phyloP scores from a whole-genome alignment of 2,888 invertebrate species.

The Scelioninae gen. 2 region DNA sequence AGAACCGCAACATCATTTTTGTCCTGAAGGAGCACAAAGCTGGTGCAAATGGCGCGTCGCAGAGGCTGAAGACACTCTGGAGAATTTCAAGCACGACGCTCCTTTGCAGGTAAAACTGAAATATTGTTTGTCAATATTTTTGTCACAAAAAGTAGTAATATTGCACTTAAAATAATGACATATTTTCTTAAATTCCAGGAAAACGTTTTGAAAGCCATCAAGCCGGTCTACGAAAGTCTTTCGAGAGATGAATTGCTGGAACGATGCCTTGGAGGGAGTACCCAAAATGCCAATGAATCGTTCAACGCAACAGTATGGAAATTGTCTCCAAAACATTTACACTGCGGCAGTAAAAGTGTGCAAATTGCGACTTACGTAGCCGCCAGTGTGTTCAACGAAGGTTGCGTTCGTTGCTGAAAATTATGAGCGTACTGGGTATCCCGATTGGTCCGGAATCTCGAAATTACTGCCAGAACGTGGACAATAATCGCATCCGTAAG shows the following conservation, averaged over 20 bases:
- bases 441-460: background rate
- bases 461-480: constrained; percentile 1
- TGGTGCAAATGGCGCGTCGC: constrained; percentile 22
- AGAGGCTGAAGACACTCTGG: too few relatives aligned
- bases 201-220: constrained; percentile 1
- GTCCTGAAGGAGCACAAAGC: constrained; percentile 6
- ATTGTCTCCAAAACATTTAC: constrained; percentile 18
- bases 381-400: background rate
- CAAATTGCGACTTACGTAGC: too few relatives aligned
- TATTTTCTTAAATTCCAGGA: constrained; percentile 4
- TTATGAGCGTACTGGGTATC: constrained; percentile 1
- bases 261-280: too few relatives aligned
- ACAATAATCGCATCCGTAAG: constrained; percentile 22
- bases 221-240: too few relatives aligned
- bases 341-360: background rate
- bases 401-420: background rate
- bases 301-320: too few relatives aligned
- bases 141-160: constrained; percentile 5
- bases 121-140: too few relatives aligned
- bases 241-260: too few relatives aligned
- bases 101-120: constrained; percentile 11
- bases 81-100: constrained; percentile 11
- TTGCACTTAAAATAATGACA: constrained; percentile 1
- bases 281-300: too few relatives aligned
- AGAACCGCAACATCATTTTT: too few relatives aligned